Percentiles rank a stretch among this genome's conserved stretches.
Conservation (phyloP, 1,140 invertebrate genomes). For the Macrobrachium nipponense region DNA sequence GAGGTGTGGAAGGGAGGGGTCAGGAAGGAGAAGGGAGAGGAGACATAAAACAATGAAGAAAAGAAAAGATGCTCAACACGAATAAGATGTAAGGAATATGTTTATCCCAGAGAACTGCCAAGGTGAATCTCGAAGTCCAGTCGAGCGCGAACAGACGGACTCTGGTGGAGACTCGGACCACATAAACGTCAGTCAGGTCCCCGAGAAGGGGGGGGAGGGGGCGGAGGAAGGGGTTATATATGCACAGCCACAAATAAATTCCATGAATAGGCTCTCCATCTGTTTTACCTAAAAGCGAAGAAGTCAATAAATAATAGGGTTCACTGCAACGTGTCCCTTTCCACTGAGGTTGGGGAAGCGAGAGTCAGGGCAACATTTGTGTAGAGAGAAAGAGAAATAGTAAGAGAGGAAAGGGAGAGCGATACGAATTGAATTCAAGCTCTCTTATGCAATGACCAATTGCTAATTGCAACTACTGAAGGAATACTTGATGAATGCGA, state of each 20-base stretch:
- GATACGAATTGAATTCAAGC: background rate
- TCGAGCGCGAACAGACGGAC: too few species aligned
- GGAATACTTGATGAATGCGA: too few species aligned
- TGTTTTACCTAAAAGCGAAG: background rate
- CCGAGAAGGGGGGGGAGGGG: background rate
- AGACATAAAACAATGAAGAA: background rate
- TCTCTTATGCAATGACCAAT: too few species aligned
- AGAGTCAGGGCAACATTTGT: background rate
- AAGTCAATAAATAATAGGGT: constrained; percentile 41
- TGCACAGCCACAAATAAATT: constrained; percentile 33
- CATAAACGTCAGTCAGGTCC: too few species aligned
- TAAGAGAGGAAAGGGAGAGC: too few species aligned
- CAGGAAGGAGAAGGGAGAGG: background rate
- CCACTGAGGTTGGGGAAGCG: constrained; percentile 11
- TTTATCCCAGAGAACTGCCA: background rate
- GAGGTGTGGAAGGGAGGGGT: background rate
- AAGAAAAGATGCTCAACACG: background rate
- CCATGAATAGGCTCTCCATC: constrained; percentile 9
- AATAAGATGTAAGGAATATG: background rate
- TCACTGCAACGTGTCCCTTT: constrained; percentile 17
- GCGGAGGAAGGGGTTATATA: background rate
- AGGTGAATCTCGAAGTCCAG: background rate
- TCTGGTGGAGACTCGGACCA: too few species aligned
- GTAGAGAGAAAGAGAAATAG: too few species aligned
- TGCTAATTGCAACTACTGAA: too few species aligned